Evolutionary conservation across 2,113 vertebrate genomes (phyloP).

Genomic region (Mobula hypostoma): DNA sequence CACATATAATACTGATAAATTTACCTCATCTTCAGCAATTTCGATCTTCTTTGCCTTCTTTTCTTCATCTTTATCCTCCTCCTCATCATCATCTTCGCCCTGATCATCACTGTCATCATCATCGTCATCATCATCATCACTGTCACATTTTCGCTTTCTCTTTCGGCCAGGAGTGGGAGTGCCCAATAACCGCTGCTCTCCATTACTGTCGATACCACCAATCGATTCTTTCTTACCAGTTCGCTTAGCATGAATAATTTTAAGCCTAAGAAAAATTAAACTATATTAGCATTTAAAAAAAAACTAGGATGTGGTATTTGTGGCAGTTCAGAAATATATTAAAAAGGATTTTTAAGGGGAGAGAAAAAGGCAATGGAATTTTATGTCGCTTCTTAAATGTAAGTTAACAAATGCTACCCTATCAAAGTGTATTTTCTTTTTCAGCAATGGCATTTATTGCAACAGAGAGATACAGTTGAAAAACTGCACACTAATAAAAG

Average conservation of each 20-base stretch:
- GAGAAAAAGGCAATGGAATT: neutral
- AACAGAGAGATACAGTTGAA: no score
- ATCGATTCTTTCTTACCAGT: conserved; percentile 70
- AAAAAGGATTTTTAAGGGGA: neutral
- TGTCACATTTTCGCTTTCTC: conserved; percentile 74
- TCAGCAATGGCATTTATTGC: neutral
- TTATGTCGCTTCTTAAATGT: neutral
- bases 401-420: neutral
- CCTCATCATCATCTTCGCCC: conserved; percentile 84
- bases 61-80: conserved; percentile 73
- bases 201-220: conserved; percentile 54
- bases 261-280: conserved; percentile 61
- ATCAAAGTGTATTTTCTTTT: neutral
- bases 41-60: conserved; percentile 80
- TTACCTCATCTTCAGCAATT: conserved; percentile 82
- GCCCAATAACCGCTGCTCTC: conserved; percentile 62
- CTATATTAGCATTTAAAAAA: neutral
- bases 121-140: conserved; percentile 80
- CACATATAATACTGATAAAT: neutral
- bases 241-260: conserved; percentile 78
- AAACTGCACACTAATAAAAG: neutral
- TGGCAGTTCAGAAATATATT: neutral
- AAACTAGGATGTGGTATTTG: neutral
- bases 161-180: conserved; percentile 63
- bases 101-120: conserved; percentile 80